phyloP scores from a whole-genome alignment of 2,797 vertebrate genomes.

The Micromesistius poutassou region DNA sequence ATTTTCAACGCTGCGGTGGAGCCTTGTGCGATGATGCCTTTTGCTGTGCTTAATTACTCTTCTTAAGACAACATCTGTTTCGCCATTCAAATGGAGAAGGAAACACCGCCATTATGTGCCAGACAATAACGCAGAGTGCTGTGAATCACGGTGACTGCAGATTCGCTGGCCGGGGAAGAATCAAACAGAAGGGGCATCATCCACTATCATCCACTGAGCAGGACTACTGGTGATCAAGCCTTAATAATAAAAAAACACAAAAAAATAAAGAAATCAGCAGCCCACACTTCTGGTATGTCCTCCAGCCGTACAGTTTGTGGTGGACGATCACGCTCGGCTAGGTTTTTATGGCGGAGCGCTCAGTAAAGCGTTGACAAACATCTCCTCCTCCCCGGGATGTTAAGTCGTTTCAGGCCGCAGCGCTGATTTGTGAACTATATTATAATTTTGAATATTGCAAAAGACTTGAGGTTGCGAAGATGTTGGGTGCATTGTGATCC shows the following conservation, averaged over 20 bases:
- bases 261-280: background rate
- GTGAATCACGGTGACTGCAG: background rate
- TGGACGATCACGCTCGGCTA: constrained; percentile 50
- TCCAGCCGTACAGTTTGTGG: constrained; percentile 48
- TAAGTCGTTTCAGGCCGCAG: constrained; percentile 41
- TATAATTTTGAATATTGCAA: constrained; percentile 49
- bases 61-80: background rate
- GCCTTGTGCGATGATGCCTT: background rate
- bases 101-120: background rate
- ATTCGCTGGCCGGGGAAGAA: background rate
- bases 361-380: constrained; percentile 52
- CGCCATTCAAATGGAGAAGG: background rate
- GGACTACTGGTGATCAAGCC: background rate
- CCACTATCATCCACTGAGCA: background rate
- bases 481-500: constrained; percentile 10
- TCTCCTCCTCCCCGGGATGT: constrained; percentile 37
- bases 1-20: background rate
- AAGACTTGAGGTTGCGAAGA: constrained; percentile 3
- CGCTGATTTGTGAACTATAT: constrained; percentile 50
- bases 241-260: background rate
- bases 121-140: background rate
- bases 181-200: background rate
- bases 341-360: constrained; percentile 58
- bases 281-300: constrained; percentile 23
- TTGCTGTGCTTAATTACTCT: background rate